Conservation (phyloP, 2,113 vertebrate species). For the Pterocles burchelli region DNA sequence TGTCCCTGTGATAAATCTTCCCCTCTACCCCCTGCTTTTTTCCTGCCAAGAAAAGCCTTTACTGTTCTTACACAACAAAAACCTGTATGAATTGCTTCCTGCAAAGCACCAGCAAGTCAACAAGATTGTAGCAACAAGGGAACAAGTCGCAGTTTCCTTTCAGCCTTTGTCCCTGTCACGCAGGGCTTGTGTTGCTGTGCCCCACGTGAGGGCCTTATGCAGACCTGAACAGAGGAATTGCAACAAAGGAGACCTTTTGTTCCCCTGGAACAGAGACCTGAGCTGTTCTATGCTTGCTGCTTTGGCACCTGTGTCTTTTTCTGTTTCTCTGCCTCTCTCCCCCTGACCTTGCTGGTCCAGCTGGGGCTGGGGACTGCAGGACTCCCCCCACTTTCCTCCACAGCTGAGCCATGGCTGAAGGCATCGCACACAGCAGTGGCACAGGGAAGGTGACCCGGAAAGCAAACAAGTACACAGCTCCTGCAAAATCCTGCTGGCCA, state of each 20-base stretch:
- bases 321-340: background rate
- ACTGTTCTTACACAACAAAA: background rate
- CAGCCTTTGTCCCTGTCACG: background rate
- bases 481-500: background rate
- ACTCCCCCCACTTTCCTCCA: background rate
- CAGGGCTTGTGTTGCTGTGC: background rate
- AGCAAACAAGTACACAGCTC: background rate
- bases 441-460: background rate
- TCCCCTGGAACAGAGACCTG: background rate
- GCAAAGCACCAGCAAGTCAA: background rate
- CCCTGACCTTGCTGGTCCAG: background rate
- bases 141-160: background rate
- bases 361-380: background rate
- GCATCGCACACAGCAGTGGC: rapidly evolving
- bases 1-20: background rate
- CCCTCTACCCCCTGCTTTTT: background rate
- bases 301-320: background rate
- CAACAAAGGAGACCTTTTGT: background rate
- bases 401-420: background rate
- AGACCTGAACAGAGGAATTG: background rate
- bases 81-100: background rate
- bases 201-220: background rate
- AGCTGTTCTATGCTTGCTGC: background rate
- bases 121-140: background rate
- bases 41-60: background rate